Evolutionary conservation across 2,113 vertebrate species (phyloP).

Genomic region (Lamprologus ornatipinnis): DNA sequence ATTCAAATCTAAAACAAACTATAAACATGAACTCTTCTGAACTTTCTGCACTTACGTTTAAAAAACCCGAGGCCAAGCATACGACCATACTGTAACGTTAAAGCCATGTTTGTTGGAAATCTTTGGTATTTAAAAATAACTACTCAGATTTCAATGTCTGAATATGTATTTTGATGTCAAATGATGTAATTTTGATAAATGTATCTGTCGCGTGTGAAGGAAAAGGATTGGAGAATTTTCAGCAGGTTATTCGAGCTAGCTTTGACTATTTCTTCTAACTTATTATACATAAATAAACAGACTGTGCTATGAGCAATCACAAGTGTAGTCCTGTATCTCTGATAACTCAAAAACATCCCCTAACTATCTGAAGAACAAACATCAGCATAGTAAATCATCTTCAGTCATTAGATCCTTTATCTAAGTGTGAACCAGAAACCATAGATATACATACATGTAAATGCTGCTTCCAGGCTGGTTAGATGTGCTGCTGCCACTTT

Average conservation of each 20-base stretch:
- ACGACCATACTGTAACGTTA: neutral
- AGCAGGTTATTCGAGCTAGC: neutral
- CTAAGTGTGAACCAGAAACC: neutral
- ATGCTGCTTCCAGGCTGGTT: neutral
- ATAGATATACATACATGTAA: neutral
- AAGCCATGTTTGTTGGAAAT: constrained; percentile 13
- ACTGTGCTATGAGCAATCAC: neutral
- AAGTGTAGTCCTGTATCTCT: neutral
- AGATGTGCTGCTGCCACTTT: neutral
- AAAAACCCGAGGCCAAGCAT: neutral
- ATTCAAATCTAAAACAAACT: neutral
- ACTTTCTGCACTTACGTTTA: neutral
- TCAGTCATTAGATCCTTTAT: neutral
- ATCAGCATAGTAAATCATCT: too few relatives aligned
- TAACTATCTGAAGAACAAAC: neutral
- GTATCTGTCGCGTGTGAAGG: neutral
- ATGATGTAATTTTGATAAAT: constrained; percentile 28
- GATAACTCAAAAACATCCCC: neutral
- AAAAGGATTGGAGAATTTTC: neutral
- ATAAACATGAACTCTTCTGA: neutral
- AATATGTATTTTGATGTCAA: constrained; percentile 7
- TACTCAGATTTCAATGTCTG: neutral
- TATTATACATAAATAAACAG: neutral
- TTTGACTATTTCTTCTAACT: neutral
- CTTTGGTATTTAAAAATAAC: neutral